Percentiles rank a stretch among this genome's conserved stretches.
phyloP scores from a whole-genome alignment of 1,140 invertebrate genomes.

The Drosophila mauritiana region DNA sequence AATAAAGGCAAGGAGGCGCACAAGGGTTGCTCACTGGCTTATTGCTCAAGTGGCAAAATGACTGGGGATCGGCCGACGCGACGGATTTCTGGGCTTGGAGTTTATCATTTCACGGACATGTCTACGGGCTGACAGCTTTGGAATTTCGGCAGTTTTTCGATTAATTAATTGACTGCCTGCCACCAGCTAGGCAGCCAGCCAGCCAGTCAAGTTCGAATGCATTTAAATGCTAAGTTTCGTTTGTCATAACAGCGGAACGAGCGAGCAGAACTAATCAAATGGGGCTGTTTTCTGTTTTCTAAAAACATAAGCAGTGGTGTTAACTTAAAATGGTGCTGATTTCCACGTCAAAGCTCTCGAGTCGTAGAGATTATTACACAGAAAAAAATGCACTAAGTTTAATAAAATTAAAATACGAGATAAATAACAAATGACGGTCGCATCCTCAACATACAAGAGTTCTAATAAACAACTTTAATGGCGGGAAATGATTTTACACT shows the following conservation, averaged over 20 bases:
- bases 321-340: background rate
- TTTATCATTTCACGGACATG: conserved; percentile 72
- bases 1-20: conserved; percentile 21
- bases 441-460: too few relatives aligned
- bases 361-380: background rate
- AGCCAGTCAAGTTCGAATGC: conserved; percentile 41
- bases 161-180: conserved; percentile 55
- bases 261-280: conserved; percentile 6
- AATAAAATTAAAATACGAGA: too few relatives aligned
- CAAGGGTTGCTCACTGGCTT: conserved; percentile 51
- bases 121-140: conserved; percentile 67
- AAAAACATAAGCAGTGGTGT: background rate
- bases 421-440: too few relatives aligned
- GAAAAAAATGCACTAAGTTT: background rate
- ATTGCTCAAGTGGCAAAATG: conserved; percentile 42
- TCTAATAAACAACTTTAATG: too few relatives aligned
- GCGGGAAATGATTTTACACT: too few relatives aligned
- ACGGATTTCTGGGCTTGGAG: conserved; percentile 42
- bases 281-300: background rate
- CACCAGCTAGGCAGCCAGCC: conserved; percentile 18
- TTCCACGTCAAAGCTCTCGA: background rate
- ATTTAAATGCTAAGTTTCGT: conserved; percentile 32
- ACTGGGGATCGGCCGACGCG: conserved; percentile 47
- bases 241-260: conserved; percentile 9
- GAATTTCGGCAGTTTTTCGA: conserved; percentile 63